Conservation (phyloP, 2,797 vertebrate genomes). For the Pseudochirops cupreus region DNA sequence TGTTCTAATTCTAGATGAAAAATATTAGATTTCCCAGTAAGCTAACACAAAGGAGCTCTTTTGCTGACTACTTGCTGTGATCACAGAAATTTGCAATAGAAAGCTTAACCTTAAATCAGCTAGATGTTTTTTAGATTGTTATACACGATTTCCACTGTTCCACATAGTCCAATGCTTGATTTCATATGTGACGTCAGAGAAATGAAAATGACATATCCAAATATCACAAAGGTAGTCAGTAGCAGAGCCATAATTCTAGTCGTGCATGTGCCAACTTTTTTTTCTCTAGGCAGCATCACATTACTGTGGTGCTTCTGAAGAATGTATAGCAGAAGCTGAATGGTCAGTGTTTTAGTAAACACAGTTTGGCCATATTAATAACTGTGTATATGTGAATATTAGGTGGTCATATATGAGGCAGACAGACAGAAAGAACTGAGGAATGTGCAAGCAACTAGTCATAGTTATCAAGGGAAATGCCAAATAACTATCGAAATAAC, state of each 20-base stretch:
- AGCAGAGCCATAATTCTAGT: background rate
- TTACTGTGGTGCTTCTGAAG: background rate
- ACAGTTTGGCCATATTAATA: background rate
- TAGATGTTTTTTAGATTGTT: no score
- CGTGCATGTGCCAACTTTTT: background rate
- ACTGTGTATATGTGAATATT: background rate
- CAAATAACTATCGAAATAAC: background rate
- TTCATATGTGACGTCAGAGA: background rate
- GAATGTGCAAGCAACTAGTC: background rate
- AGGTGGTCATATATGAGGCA: background rate
- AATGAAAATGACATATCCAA: background rate
- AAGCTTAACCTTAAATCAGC: no score
- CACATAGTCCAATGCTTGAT: fast-evolving
- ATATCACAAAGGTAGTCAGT: background rate
- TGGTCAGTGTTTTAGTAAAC: background rate
- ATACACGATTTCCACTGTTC: background rate
- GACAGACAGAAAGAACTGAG: background rate
- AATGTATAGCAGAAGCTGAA: background rate
- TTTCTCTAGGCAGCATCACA: background rate
- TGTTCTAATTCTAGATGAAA: no score
- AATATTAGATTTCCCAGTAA: no score
- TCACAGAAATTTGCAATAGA: no score
- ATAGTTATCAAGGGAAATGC: background rate
- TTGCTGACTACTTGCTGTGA: no score
- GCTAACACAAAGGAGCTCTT: no score